A percentile compares a stretch with the other conserved stretches of the same genome.
Conservation (phyloP, 2,888 invertebrate species). For the Horisme vitalbata region DNA sequence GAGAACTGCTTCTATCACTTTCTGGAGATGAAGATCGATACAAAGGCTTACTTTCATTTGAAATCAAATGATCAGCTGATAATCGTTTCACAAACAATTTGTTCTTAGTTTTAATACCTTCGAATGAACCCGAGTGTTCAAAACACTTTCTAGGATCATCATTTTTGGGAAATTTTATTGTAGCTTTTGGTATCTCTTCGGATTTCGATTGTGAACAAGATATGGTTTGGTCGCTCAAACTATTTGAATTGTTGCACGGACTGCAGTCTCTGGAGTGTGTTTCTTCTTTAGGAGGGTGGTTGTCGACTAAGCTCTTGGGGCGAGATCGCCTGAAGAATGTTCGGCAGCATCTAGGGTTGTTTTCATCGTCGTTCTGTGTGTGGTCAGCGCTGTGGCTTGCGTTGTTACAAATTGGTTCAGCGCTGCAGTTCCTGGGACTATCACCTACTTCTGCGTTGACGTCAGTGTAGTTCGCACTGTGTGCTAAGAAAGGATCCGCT, state of each 20-base stretch:
- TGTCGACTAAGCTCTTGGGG: constrained; percentile 69
- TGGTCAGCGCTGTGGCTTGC: constrained; percentile 46
- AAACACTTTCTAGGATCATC: constrained; percentile 67
- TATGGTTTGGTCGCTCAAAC: constrained; percentile 63
- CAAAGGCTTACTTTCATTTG: constrained; percentile 67
- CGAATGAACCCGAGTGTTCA: constrained; percentile 76
- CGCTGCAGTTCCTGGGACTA: constrained; percentile 47
- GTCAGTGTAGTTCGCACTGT: constrained; percentile 62
- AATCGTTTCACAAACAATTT: constrained; percentile 75
- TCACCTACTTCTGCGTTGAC: constrained; percentile 48
- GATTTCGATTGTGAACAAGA: constrained; percentile 64
- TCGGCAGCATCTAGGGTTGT: constrained; percentile 68
- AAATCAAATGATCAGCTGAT: constrained; percentile 76
- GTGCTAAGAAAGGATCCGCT: constrained; percentile 74
- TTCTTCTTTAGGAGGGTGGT: constrained; percentile 57
- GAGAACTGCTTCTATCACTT: constrained; percentile 74
- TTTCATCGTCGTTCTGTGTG: constrained; percentile 59
- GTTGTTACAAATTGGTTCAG: constrained; percentile 51
- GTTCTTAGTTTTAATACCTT: constrained; percentile 71
- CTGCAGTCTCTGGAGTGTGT: constrained; percentile 61
- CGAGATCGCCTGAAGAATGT: constrained; percentile 74
- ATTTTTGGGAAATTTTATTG: constrained; percentile 68
- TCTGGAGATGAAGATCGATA: constrained; percentile 75
- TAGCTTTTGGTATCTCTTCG: constrained; percentile 71
- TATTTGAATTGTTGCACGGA: constrained; percentile 68